These are phyloP conservation scores for Dendrocincla tyrannina DNA, from an alignment of 2,797 vertebrate species.

Conservation along the genomic window DNA sequence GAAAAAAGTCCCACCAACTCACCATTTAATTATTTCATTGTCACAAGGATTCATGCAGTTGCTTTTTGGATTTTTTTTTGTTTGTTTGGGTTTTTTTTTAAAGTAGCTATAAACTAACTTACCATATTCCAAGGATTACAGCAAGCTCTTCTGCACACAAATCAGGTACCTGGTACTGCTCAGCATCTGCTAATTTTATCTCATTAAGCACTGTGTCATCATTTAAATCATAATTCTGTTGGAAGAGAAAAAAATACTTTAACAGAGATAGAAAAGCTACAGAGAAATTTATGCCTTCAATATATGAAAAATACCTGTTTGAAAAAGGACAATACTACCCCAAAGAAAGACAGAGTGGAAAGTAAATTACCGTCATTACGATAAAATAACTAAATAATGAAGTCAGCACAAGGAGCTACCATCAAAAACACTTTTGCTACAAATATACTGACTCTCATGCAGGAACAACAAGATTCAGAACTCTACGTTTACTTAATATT, in stretches of 20 bases:
- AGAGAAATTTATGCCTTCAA: not conserved
- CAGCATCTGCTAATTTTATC: slow-evolving; percentile 85
- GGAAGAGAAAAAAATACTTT: not conserved
- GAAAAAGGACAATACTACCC: not conserved
- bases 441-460: not conserved
- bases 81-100: not conserved
- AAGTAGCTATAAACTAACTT: slow-evolving; percentile 52
- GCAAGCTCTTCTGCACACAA: slow-evolving; percentile 92
- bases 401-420: not conserved
- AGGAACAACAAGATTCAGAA: not conserved
- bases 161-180: slow-evolving; percentile 83
- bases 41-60: not conserved
- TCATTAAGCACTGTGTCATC: slow-evolving; percentile 91
- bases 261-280: not conserved
- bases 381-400: not conserved
- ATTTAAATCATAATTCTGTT: slow-evolving; percentile 86
- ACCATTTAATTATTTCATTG: not conserved
- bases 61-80: no score
- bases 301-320: not conserved
- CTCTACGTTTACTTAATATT: not conserved
- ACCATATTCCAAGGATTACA: slow-evolving; percentile 92
- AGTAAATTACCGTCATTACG: not conserved
- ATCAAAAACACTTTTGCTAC: not conserved
- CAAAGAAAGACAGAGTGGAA: not conserved
- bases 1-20: not conserved